phyloP scores from a whole-genome alignment of 2,888 invertebrate species.

The Mythimna loreyi region DNA sequence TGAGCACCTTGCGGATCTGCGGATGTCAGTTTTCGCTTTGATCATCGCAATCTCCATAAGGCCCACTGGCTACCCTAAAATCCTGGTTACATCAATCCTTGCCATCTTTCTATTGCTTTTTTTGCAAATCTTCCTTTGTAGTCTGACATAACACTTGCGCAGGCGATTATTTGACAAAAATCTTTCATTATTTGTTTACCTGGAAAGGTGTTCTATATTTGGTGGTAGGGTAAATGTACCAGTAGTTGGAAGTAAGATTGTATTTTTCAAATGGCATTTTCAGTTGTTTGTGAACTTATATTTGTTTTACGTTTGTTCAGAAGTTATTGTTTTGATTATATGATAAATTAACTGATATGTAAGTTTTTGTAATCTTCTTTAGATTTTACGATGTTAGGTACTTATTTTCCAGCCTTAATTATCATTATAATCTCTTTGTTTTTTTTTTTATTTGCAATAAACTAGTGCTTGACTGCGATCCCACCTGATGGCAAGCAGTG shows the following conservation, averaged over 20 bases:
- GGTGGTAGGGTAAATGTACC: slow-evolving; percentile 67
- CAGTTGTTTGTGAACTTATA: background rate
- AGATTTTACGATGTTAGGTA: background rate
- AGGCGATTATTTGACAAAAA: slow-evolving; percentile 85
- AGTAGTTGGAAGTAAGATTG: background rate
- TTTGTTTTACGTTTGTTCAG: too few species aligned
- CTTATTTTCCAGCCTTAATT: background rate
- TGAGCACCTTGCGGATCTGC: slow-evolving; percentile 79
- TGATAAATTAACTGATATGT: too few species aligned
- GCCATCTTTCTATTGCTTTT: slow-evolving; percentile 64
- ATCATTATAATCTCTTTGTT: too few species aligned
- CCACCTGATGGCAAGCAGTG: too few species aligned
- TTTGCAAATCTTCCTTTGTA: slow-evolving; percentile 71
- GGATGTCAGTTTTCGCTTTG: slow-evolving; percentile 66
- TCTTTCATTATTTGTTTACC: slow-evolving; percentile 79
- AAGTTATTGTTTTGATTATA: too few species aligned
- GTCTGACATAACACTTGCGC: slow-evolving; percentile 80
- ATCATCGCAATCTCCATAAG: slow-evolving; percentile 72
- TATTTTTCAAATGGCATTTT: background rate
- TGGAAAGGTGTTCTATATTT: slow-evolving; percentile 78
- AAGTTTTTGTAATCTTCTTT: too few species aligned
- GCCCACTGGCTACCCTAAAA: slow-evolving; percentile 54
- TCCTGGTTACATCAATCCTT: slow-evolving; percentile 78
- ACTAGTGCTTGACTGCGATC: too few species aligned
- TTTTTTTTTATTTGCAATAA: too few species aligned